Percentiles rank a stretch among this genome's conserved stretches.
These are phyloP conservation scores for Perognathus longimembris DNA, from an alignment of 2,113 vertebrate genomes.

Conservation along the genomic window DNA sequence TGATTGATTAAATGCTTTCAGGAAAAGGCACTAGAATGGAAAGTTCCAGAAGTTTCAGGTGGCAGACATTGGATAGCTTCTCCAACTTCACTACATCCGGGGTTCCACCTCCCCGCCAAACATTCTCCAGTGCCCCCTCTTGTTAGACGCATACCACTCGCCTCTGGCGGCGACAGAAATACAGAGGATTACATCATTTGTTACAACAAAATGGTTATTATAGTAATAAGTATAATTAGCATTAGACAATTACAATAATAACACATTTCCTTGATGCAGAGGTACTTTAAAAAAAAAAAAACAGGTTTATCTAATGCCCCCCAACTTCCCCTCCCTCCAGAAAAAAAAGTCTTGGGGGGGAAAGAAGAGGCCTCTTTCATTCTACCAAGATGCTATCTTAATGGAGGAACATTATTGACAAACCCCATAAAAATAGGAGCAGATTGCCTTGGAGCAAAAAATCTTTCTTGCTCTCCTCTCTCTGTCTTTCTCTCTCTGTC, in stretches of 20 bases:
- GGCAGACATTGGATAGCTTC: neutral
- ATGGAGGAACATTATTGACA: constrained; percentile 74
- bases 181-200: constrained; percentile 86
- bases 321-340: constrained; percentile 33
- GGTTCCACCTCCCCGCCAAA: constrained; percentile 11
- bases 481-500: constrained; percentile 58
- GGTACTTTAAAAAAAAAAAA: constrained; percentile 83
- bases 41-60: constrained; percentile 25
- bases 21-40: neutral
- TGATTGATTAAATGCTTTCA: constrained; percentile 17
- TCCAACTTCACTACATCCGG: neutral
- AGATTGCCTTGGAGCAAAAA: constrained; percentile 71
- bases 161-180: constrained; percentile 85
- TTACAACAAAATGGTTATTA: constrained; percentile 88
- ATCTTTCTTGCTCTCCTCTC: constrained; percentile 51
- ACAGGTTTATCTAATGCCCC: constrained; percentile 84
- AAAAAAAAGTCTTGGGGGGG: constrained; percentile 66
- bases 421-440: constrained; percentile 63
- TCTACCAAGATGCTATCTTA: constrained; percentile 79
- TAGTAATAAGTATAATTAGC: constrained; percentile 89
- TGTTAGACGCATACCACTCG: constrained; percentile 64
- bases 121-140: constrained; percentile 40
- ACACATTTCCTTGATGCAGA: constrained; percentile 84
- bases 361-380: constrained; percentile 51
- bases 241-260: constrained; percentile 89